Percentiles rank a stretch among this genome's conserved stretches.
Conservation (phyloP, 2,888 invertebrate species). For the Chrysotoxum bicinctum region DNA sequence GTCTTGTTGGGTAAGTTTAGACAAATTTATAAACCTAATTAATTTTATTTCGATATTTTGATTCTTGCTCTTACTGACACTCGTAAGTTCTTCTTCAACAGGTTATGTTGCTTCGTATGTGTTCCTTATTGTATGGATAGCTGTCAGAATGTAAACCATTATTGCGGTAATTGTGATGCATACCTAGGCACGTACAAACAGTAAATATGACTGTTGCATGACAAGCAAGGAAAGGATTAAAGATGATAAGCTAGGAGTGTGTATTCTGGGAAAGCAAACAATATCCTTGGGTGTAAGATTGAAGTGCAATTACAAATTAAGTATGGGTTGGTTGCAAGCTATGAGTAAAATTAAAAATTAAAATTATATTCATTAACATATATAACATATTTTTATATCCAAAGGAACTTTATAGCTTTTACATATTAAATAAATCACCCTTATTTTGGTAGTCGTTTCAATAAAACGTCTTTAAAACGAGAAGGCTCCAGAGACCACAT, state of each 20-base stretch:
- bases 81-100: slow-evolving; percentile 12
- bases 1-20: slow-evolving; percentile 59
- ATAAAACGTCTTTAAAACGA: no score
- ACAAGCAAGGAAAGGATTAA: no score
- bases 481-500: no score
- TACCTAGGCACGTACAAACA: slow-evolving; percentile 76
- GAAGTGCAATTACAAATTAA: background rate
- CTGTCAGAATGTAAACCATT: slow-evolving; percentile 77
- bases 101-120: slow-evolving; percentile 75
- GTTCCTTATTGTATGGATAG: slow-evolving; percentile 76
- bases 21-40: background rate
- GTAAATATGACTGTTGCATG: slow-evolving; percentile 37
- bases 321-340: no score
- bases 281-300: background rate
- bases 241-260: background rate
- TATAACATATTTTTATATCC: no score
- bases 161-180: slow-evolving; percentile 76
- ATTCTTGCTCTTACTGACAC: background rate
- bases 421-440: no score
- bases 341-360: no score
- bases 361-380: no score
- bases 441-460: no score
- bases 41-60: background rate
- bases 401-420: no score
- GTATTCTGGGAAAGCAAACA: background rate